phyloP scores from a whole-genome alignment of 2,888 invertebrate species.

The Campopleginae sp. region DNA sequence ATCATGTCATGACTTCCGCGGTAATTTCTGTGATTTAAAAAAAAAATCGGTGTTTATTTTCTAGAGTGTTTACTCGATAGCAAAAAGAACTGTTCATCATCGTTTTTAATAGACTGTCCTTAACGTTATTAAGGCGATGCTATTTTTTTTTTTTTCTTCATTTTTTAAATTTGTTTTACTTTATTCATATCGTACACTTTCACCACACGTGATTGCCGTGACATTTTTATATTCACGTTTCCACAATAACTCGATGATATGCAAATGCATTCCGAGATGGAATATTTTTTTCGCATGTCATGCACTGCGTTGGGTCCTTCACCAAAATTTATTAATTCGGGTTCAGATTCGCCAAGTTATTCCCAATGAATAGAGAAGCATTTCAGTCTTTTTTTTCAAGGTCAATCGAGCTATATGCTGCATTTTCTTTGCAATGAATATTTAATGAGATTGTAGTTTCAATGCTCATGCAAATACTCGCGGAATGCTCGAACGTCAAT shows the following conservation, averaged over 20 bases:
- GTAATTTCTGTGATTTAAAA: background rate
- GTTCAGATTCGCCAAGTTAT: background rate
- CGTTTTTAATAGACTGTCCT: background rate
- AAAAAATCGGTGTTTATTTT: background rate
- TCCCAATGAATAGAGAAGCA: background rate
- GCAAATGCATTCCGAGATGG: background rate
- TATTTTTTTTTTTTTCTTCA: background rate
- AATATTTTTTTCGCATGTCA: background rate
- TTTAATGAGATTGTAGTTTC: conserved; percentile 13
- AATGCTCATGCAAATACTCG: background rate
- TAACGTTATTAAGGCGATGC: background rate
- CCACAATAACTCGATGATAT: background rate
- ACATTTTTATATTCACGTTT: background rate
- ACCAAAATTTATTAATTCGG: background rate
- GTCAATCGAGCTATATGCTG: background rate
- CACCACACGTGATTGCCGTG: background rate
- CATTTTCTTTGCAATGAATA: background rate
- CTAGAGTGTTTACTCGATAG: background rate
- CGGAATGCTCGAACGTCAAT: background rate
- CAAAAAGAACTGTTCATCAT: background rate
- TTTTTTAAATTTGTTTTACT: background rate
- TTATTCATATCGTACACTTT: background rate
- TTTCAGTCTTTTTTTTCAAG: background rate
- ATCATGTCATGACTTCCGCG: background rate
- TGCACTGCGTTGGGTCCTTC: background rate